phyloP scores from a whole-genome alignment of 1,140 invertebrate species.

The Hydropsyche tenuis region DNA sequence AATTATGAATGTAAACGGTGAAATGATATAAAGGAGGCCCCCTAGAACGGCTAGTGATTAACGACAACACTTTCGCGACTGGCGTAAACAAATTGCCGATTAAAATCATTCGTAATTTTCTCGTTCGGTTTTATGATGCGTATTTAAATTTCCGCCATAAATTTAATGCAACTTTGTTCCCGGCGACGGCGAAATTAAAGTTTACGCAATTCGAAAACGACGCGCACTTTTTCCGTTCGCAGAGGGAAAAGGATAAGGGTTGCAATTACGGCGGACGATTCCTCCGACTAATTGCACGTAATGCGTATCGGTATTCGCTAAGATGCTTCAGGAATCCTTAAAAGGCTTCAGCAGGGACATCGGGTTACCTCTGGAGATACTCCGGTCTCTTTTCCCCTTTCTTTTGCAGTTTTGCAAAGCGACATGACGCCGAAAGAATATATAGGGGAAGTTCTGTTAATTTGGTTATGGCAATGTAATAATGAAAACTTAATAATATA shows the following conservation, averaged over 20 bases:
- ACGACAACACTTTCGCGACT: conserved; percentile 18
- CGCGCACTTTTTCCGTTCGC: background rate
- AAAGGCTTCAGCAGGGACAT: conserved; percentile 1
- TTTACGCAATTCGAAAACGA: too few species aligned
- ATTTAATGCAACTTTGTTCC: conserved; percentile 4
- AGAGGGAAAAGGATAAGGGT: background rate
- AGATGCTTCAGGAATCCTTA: conserved; percentile 40
- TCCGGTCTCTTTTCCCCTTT: too few species aligned
- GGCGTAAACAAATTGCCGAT: conserved; percentile 20
- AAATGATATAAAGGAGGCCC: background rate
- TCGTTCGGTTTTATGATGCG: background rate
- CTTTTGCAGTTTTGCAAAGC: background rate
- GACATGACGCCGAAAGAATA: conserved; percentile 32
- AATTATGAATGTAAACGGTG: background rate
- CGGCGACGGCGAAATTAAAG: too few species aligned
- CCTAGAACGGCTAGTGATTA: conserved; percentile 3
- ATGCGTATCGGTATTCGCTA: conserved; percentile 36
- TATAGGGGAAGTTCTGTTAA: too few species aligned
- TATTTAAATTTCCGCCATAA: conserved; percentile 10
- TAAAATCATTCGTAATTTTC: conserved; percentile 13
- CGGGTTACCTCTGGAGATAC: background rate
- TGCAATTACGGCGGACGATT: background rate
- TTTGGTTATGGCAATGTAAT: too few species aligned
- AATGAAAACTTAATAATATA: too few species aligned
- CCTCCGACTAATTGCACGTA: conserved; percentile 35